These are phyloP conservation scores for Cephus pulcher DNA, from an alignment of 2,888 invertebrate species.

Conservation along the genomic window DNA sequence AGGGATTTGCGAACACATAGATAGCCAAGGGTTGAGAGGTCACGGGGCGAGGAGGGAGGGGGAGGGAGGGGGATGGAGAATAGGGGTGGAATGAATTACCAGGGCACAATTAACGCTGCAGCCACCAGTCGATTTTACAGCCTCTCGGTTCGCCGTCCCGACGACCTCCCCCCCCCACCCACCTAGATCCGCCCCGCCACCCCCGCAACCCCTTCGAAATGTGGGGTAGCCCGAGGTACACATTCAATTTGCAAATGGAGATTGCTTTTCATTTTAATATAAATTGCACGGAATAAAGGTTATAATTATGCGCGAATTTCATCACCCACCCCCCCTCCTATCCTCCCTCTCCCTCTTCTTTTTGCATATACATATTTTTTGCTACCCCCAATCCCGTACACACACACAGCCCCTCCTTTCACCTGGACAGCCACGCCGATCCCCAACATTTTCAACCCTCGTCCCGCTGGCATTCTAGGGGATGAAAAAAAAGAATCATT, in stretches of 20 bases:
- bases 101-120: constrained; percentile 53
- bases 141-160: constrained; percentile 44
- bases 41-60: no score
- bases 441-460: neutral
- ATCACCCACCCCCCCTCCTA: neutral
- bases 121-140: constrained; percentile 54
- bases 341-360: neutral
- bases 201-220: constrained; percentile 15
- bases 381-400: neutral
- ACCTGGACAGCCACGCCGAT: neutral
- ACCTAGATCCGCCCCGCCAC: constrained; percentile 66
- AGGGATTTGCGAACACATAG: neutral
- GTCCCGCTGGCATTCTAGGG: neutral
- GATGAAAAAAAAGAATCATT: neutral
- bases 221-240: constrained; percentile 35
- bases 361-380: neutral
- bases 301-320: constrained; percentile 49
- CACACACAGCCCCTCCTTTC: neutral
- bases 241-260: constrained; percentile 62
- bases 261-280: constrained; percentile 64
- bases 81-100: constrained; percentile 46
- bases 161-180: constrained; percentile 68
- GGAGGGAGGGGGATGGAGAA: neutral
- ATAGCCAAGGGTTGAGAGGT: neutral
- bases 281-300: constrained; percentile 61